Evolutionary conservation across 1,140 invertebrate species (phyloP), one percentile per base, ranked within the genome.

Genomic region (Sycobia sp.): DNA sequence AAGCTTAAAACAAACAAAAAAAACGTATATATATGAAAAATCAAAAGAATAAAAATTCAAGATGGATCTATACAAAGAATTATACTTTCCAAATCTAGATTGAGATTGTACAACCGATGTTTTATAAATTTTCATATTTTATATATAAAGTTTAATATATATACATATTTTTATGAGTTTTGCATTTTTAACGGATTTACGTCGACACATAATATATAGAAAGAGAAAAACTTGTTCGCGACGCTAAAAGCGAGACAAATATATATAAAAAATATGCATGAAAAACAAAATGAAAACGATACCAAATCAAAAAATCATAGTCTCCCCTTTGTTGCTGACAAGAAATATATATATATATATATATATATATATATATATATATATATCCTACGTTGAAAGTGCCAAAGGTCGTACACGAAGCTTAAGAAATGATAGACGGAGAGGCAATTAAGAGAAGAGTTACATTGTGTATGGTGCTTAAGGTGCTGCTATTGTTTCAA

Each of bases 321-420:
- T 69, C 59, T 69, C 51, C 39, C 27, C 32, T 39, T 38, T 20
- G 22, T 20, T 44, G 14, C 39, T 34, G 27, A 53, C 14, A 27
- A 49, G 63, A 50, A 39, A 54, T 4, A 32, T 32, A 32, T n/a
- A n/a, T n/a, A 67, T n/a, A n/a, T n/a, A n/a, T n/a, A n/a, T n/a
- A n/a, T n/a, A n/a, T n/a, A n/a, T n/a, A n/a, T n/a, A n/a, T n/a
- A n/a, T n/a, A n/a, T n/a, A n/a, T n/a, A n/a, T n/a, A 47, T 61
- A 34, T n/a, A 62, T 57, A 59, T 57, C 43, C 13, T 61, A 55
- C 66, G 65, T 67, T 71, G 56, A 46, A 68, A 71, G 69, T 73
- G 69, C 71, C 69, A 71, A 73, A 65, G 62, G 58, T 59, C 56
- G 57, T 36, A 32, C 22, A 8, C 16, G 14, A 53, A 51, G 50